Evolutionary conservation across 2,797 vertebrate species (phyloP).

Genomic region (Austrolebias charrua): DNA sequence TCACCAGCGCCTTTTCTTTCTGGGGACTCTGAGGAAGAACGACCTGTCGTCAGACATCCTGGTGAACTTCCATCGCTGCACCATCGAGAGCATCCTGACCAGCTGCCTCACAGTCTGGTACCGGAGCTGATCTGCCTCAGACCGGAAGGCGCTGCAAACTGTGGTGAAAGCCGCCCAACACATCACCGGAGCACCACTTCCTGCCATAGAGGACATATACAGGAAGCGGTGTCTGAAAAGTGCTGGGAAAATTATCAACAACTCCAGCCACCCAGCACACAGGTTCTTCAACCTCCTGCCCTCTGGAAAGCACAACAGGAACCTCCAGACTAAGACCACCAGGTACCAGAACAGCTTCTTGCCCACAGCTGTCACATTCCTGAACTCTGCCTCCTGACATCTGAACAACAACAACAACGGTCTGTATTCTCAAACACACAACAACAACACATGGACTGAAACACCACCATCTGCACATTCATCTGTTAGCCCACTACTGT

Average conservation of each 20-base stretch:
- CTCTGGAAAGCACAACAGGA: too few species aligned
- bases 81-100: too few species aligned
- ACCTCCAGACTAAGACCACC: not conserved
- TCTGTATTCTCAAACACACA: too few species aligned
- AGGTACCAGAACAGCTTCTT: not conserved
- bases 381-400: conserved; percentile 1
- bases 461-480: too few species aligned
- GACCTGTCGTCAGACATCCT: not conserved
- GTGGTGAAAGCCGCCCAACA: too few species aligned
- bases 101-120: too few species aligned
- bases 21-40: not conserved
- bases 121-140: too few species aligned
- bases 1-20: not conserved
- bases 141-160: not conserved
- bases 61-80: not conserved
- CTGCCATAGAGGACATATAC: not conserved
- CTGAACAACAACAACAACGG: too few species aligned
- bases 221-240: not conserved
- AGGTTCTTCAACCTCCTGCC: not conserved
- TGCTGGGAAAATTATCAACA: not conserved
- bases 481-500: too few species aligned
- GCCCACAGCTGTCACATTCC: not conserved
- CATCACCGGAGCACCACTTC: too few species aligned
- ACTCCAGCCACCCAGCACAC: not conserved
- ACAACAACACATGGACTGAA: too few species aligned